Evolutionary conservation across 1,140 invertebrate genomes (phyloP), one percentile per base, ranked within the genome.

Genomic region (Gryllus bimaculatus): DNA sequence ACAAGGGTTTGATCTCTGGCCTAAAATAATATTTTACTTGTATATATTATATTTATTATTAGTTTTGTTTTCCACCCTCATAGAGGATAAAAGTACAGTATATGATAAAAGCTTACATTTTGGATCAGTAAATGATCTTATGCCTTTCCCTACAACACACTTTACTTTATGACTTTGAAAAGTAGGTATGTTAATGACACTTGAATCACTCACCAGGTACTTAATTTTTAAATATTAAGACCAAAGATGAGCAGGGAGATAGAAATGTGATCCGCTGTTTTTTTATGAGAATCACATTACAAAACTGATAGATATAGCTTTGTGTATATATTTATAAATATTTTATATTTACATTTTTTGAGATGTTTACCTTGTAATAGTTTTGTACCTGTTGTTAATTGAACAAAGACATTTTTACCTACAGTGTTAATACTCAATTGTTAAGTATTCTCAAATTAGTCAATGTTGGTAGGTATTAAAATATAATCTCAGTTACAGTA

Each of bases 1-100:
- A 85, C 20, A 80, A 82, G 54, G 83, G 83, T n/a, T 82, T 88
- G 74, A 86, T 87, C 66, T 66, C 81, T 74, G 47, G 77, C 21
- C 77, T 47, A 73, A 4, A 66, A 5, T 78, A 74, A 66, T n/a
- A 48, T 54, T 76, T 76, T 76, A 26, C n/a, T 39, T 39, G 26
- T 39, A 39, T 66, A 66, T 66, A 18, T 66, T 66, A 13, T 10
- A 66, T 18, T 10, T 66, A 66, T 66, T 66, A 18, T 13, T 66
- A 13, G 10, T 18, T 66, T 66, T 66, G 54, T 66, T 66, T 18
- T 66, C 18, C 10, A 66, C 54, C 10, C 18, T 66, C 54, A 13
- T 66, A 18, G 10, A 13, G 54, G 18, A 10, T 2, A 18, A 13
- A 66, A 18, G 54, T 66, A 66, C 54, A 66, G 54, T 66, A 7